phyloP scores from a whole-genome alignment of 2,113 vertebrate species.

The Corynorhinus townsendii region DNA sequence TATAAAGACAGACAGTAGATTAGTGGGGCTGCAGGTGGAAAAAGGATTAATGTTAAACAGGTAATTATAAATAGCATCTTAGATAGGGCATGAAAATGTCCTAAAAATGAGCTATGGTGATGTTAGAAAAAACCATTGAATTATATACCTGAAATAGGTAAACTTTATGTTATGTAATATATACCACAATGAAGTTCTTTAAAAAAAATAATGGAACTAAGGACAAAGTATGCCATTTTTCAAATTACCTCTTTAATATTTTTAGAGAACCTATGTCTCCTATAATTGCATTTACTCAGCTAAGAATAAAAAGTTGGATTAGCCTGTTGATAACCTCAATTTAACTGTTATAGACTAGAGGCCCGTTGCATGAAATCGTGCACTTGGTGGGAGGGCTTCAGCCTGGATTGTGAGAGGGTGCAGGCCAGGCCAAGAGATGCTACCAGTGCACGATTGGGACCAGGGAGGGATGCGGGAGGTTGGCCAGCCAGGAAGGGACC shows the following conservation, averaged over 20 bases:
- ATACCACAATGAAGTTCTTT: not conserved
- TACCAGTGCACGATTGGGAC: too few species aligned
- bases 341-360: not conserved
- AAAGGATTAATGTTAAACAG: not conserved
- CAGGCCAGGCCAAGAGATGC: too few species aligned
- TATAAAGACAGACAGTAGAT: not conserved
- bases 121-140: not conserved
- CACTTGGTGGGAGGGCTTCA: too few species aligned
- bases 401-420: too few species aligned
- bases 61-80: not conserved
- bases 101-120: not conserved
- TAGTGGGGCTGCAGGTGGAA: not conserved
- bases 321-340: not conserved
- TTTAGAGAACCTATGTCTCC: not conserved
- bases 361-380: too few species aligned
- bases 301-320: not conserved
- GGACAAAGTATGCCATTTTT: not conserved
- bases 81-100: not conserved
- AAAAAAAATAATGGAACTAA: not conserved
- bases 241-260: not conserved
- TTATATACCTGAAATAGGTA: not conserved
- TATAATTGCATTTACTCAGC: not conserved
- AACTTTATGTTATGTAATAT: not conserved
- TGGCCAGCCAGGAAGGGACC: too few species aligned
- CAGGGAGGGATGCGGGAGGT: too few species aligned